These are phyloP conservation scores for Menidia menidia DNA, from an alignment of 2,797 vertebrate genomes.

Conservation along the genomic window DNA sequence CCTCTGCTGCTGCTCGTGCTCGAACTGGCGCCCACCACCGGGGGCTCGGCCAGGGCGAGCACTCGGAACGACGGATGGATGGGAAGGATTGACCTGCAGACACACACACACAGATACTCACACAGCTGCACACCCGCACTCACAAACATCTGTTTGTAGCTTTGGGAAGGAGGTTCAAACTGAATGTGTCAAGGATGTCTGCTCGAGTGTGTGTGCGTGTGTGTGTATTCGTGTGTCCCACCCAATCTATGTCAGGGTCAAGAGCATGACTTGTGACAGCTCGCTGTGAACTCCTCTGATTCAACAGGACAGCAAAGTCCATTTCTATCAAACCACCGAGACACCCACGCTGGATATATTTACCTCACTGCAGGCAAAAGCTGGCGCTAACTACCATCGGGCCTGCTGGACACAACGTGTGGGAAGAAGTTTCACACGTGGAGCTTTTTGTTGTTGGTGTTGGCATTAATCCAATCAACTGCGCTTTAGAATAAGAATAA, in stretches of 20 bases:
- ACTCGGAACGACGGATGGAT: constrained; percentile 95
- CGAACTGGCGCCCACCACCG: constrained; percentile 76
- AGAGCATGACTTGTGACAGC: constrained; percentile 62
- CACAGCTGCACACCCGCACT: constrained; percentile 5
- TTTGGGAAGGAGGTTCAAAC: constrained; percentile 27
- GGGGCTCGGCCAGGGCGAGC: constrained; percentile 93
- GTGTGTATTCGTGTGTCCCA: constrained; percentile 36
- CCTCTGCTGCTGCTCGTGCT: constrained; percentile 69
- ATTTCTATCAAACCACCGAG: constrained; percentile 56
- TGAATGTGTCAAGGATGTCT: constrained; percentile 10
- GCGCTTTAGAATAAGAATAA: not conserved
- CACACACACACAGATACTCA: constrained; percentile 14
- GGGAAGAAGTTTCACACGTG: constrained; percentile 25
- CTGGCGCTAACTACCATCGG: constrained; percentile 15
- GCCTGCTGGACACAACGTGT: constrained; percentile 8
- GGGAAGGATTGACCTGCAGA: constrained; percentile 88
- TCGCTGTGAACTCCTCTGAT: constrained; percentile 68
- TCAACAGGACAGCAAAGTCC: constrained; percentile 71
- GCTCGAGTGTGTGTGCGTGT: constrained; percentile 11
- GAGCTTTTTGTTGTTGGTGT: not conserved
- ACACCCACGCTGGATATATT: constrained; percentile 55
- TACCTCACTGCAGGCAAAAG: constrained; percentile 38
- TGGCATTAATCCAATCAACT: not conserved
- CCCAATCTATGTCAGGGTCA: constrained; percentile 45
- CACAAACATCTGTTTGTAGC: constrained; percentile 27